Evolutionary conservation across 2,888 invertebrate species (phyloP), one percentile per base, ranked within the genome.

Genomic region (Drosophila anomelani): DNA sequence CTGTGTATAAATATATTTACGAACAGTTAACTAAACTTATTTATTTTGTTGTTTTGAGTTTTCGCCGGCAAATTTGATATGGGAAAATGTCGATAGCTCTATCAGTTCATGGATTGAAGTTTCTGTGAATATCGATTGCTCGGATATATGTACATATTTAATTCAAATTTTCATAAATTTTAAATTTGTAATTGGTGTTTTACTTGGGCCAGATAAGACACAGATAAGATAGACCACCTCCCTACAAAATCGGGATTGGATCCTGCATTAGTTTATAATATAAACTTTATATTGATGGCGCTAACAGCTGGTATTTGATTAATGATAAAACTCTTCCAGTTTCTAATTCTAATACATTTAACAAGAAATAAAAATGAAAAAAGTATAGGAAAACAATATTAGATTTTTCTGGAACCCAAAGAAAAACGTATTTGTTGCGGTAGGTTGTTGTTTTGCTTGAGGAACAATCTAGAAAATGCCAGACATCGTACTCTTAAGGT

Each of bases 401-500:
- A 4, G 46, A 46, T 9, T 26, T 46, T 46, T 26, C 26, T 26
- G 4, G 46, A 46, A 8, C 15, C 26, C 46, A 15, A 46, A 26
- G 15, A 9, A 8, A 46, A 44, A n/a, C 9, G 4, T 5, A n/a
- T 26, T 46, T 46, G 46, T 46, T 46, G 46, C 15, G 46, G 46
- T 46, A 46, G 46, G 46, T 46, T 20, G 15, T 26, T 26, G 1
- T 8, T 46, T 23, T 26, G 1, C 8, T 8, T n/a, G n/a, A 15
- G 15, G 23, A 46, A 46, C 26, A 46, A 9, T 46, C 44, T 15
- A 46, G 44, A 46, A 46, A 46, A 47, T 47, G 26, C 26, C 5
- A 47, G 26, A n/a, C 1, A n/a, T n/a, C 26, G n/a, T 6, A n/a
- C 46, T 47, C 46, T 47, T 47, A 47, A n/a, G 15, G 9, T 4